Evolutionary conservation across 2,797 vertebrate species (phyloP).

Genomic region (Sandelia bainsii): DNA sequence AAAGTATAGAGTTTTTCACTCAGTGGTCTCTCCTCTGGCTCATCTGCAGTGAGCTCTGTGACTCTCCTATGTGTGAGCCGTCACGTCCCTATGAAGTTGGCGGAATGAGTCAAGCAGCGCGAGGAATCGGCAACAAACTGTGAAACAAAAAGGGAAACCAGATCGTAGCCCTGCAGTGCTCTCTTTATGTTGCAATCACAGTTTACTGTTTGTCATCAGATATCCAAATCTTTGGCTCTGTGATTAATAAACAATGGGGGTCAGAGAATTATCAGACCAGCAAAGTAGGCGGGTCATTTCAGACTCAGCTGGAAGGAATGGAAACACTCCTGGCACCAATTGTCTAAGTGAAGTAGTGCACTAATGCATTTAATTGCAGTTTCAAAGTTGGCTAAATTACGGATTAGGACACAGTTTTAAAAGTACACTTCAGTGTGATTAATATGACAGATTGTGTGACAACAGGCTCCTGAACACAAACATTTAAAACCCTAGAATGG

Average conservation of each 20-base stretch:
- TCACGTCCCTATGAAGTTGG: constrained; percentile 48
- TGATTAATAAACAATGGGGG: constrained; percentile 41
- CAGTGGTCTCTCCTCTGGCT: background rate
- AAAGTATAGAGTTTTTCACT: background rate
- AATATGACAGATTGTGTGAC: no score
- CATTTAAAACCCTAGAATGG: no score
- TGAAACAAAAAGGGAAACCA: no score
- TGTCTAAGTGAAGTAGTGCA: no score
- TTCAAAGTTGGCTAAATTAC: background rate
- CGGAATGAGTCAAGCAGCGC: constrained; percentile 14
- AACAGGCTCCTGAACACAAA: no score
- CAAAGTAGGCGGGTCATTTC: background rate
- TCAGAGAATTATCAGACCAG: constrained; percentile 41
- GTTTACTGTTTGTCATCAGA: constrained; percentile 38
- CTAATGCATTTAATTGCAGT: background rate
- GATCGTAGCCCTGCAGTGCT: background rate
- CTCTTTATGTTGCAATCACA: constrained; percentile 29
- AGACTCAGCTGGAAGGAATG: background rate
- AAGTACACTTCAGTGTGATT: no score
- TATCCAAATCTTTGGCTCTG: constrained; percentile 21
- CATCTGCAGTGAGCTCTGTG: constrained; percentile 9
- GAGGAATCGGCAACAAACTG: constrained; percentile 19
- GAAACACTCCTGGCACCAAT: background rate
- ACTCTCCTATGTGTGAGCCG: constrained; percentile 35
- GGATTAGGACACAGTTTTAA: no score